Base-by-base conservation (phyloP, 2,888 invertebrate species). In the Chalcosyrphus nemorum region DNA sequence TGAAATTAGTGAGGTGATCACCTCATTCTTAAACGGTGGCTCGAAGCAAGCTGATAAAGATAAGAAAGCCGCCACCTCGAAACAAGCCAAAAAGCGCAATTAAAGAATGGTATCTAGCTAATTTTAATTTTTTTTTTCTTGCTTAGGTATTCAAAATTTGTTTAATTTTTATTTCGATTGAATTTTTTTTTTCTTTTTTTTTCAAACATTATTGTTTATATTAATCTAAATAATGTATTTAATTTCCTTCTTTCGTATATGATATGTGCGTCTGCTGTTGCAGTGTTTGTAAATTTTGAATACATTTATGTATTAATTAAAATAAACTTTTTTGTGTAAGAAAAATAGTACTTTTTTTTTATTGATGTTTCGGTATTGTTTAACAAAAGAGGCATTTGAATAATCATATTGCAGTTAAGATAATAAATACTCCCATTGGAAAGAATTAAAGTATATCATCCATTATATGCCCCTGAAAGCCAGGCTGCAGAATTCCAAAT, bases 1-100 rank as follows among this genome's bases (percentile, higher is more conserved):
- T 2, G 99, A 99, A 92, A 95, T 99, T 93, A 97, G 98, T 0
- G 99, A 99, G 92, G 94, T 98, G 93, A 94, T 99, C 85, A 97
- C 99, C 0, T 95, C 95, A 35, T 94, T 95, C 87, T 95, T 98
- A 87, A 95, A 96, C 66, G 96, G 97, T 35, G 95, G 95, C 76
- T 92, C 93, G 3, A 89, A 90, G 3, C 88, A 87, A 68, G 86
- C 88, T 27, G 89, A 89, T 21, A 91, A 91, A 71, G 91, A 91
- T 29, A 91, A 91, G 75, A 90, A 90, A 63, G 88, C 90, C 2
- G 82, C 88, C 21, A 81, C 88, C 2, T 88, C 89, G n/a, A 91
- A 91, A 71, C 90, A 90, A 88, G 87, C 88, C 17, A 92, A 91
- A 68, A 92, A 91, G 87, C 89, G 92, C 38, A 92, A 91, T 86